Conservation (phyloP, 1,140 invertebrate genomes). For the Neodiprion fabricii region DNA sequence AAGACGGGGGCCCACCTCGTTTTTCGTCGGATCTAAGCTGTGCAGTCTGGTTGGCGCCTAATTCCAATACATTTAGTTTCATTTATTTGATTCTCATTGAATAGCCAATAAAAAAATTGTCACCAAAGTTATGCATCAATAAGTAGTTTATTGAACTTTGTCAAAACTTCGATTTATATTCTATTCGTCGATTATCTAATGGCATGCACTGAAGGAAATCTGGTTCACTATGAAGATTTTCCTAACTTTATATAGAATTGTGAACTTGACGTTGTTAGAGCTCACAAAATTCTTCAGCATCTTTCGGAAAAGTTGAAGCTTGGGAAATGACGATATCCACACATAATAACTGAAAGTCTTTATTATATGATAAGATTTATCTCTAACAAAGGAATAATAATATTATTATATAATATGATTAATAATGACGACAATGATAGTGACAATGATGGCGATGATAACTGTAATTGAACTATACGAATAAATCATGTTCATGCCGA, state of each 20-base stretch:
- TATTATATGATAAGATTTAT: constrained; percentile 32
- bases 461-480: constrained; percentile 34
- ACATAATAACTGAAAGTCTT: constrained; percentile 38
- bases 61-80: constrained; percentile 37
- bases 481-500: constrained; percentile 47
- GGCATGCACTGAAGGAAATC: no score
- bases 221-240: no score
- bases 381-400: constrained; percentile 43
- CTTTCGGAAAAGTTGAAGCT: no score
- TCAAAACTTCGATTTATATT: no score
- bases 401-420: constrained; percentile 16
- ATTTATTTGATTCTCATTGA: constrained; percentile 34
- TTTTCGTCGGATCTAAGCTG: not conserved
- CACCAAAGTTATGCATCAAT: not conserved
- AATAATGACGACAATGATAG: not conserved
- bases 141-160: no score
- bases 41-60: constrained; percentile 2
- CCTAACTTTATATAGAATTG: no score
- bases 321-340: not conserved
- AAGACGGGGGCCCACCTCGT: not conserved
- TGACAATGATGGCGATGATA: no score
- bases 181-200: no score
- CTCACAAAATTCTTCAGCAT: no score
- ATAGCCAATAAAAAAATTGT: constrained; percentile 41
- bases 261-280: no score